phyloP scores from a whole-genome alignment of 2,113 vertebrate species.

The Tetrax tetrax region DNA sequence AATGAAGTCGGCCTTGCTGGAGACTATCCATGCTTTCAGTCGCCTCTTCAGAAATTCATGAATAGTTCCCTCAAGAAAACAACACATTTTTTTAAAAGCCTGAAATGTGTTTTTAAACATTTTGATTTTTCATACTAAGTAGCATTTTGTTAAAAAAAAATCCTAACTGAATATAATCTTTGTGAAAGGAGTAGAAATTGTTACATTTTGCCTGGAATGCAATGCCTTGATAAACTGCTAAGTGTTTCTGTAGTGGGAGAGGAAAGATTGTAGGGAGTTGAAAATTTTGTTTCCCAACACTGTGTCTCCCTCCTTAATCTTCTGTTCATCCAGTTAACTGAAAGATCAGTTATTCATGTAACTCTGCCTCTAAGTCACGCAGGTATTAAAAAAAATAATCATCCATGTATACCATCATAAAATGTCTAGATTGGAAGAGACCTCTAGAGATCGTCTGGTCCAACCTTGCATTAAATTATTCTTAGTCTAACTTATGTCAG shows the following conservation, averaged over 20 bases:
- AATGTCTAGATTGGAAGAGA: constrained; percentile 26
- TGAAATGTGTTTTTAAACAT: constrained; percentile 48
- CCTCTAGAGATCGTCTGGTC: constrained; percentile 30
- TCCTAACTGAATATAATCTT: constrained; percentile 10
- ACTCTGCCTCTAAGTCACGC: background rate
- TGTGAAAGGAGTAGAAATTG: constrained; percentile 1
- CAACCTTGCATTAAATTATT: constrained; percentile 39
- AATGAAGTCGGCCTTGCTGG: constrained; percentile 30
- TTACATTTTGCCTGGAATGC: background rate
- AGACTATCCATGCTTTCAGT: constrained; percentile 54
- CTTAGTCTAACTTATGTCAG: background rate
- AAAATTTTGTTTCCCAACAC: constrained; percentile 9
- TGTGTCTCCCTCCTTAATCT: background rate
- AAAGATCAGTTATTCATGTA: background rate
- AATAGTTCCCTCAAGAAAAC: constrained; percentile 58
- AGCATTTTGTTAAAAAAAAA: constrained; percentile 38
- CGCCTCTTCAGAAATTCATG: constrained; percentile 62
- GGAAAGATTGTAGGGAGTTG: background rate
- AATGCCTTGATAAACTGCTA: background rate
- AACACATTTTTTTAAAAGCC: constrained; percentile 41
- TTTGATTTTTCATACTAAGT: constrained; percentile 55
- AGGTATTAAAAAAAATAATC: background rate
- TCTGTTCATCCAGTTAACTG: background rate
- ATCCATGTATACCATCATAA: constrained; percentile 24
- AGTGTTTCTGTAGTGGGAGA: background rate